Base-by-base conservation (phyloP, 2,888 invertebrate genomes). In the Melipona bicolor region DNA sequence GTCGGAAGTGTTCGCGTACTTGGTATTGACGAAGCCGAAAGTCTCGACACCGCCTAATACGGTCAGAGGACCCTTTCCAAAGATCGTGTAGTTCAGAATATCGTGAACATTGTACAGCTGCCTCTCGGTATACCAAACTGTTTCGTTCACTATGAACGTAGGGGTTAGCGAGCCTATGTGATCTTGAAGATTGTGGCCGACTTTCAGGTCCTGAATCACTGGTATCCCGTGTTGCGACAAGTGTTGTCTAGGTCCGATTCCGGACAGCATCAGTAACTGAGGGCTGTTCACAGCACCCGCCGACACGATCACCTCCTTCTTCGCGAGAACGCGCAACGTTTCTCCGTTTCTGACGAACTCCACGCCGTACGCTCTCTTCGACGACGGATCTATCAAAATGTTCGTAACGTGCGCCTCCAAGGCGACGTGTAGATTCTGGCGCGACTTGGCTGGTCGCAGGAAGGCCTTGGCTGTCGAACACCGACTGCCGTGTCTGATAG, bases 281-380 rank as follows among this genome's bases (percentile, higher is more conserved):
- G 56, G 56, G 15, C 56, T 56, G n/a, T n/a, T 56, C 13, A 56
- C 1, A 4, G 56, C 4, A 15, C 56, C n/a, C 2, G n/a, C 56
- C n/a, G 56, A 56, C 13, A n/a, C 56, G n/a, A 56, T 56, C n/a
- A 59, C 56, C 15, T 59, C 56, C n/a, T 59, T 59, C 1, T n/a
- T 15, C 13, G 56, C n/a, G 5, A 2, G 15, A 15, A 59, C n/a
- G n/a, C 15, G 15, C n/a, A n/a, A n/a, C 15, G 0, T 15, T 15
- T 59, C 5, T 5, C 56, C 56, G 15, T n/a, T 3, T 59, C 15
- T 59, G 1, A 59, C 15, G 2, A 59, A 59, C n/a, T 59, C 13
- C 5, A 15, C 56, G 15, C 56, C 56, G 5, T 59, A 15, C 5
- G 15, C 56, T 5, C 0, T 3, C 3, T 59, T 59, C n/a, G 56